Base-by-base conservation (phyloP, 2,797 vertebrate genomes). In the Vireo griseus region DNA sequence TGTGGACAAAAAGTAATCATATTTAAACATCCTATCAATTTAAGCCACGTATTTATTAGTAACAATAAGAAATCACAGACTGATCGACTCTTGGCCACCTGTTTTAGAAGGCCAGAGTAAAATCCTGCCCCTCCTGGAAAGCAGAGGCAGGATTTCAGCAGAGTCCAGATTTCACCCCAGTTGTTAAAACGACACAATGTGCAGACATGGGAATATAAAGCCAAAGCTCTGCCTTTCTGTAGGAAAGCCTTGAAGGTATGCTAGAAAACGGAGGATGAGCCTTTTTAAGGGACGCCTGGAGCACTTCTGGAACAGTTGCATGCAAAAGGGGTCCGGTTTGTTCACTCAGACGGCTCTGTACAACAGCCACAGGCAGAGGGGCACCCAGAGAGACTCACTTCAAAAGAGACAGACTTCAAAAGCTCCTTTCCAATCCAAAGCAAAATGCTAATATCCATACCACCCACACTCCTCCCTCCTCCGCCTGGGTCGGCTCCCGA, bases 371-470 rank as follows among this genome's bases (percentile, higher is more conserved):
- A 1, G 85, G 57, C 67, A 69, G 26, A 89, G 52, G 58, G 62
- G 65, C 45, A 76, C 50, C 54, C 78, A 57, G 50, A 77, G 55
- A 82, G 31, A 74, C 16, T 65, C 39, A 77, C 78, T 93, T 95
- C 90, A 96, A 95, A 95, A 50, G 89, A 83, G 19, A 50, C 0
- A 28, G 50, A 94, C 94, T 94, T 96, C 95, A 95, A 95, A 96
- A 90, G 94, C 91, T 90, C 29, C 68, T 54, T 89, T 78, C 31
- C 1, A 3, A 52, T 16, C 57, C 91, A 91, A 82, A 89, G 78
- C 59, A 40, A 73, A 85, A 95, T 67, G 94, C 68, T 94, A 95
- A 94, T 83, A 67, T 4, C 28, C 83, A 62, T 72, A 79, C 72
- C 93, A 83, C 82, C 94, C 92, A 86, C 94, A 19, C 54, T 75